phyloP scores from a whole-genome alignment of 2,888 invertebrate genomes.

The Orthonychiurus folsomi region DNA sequence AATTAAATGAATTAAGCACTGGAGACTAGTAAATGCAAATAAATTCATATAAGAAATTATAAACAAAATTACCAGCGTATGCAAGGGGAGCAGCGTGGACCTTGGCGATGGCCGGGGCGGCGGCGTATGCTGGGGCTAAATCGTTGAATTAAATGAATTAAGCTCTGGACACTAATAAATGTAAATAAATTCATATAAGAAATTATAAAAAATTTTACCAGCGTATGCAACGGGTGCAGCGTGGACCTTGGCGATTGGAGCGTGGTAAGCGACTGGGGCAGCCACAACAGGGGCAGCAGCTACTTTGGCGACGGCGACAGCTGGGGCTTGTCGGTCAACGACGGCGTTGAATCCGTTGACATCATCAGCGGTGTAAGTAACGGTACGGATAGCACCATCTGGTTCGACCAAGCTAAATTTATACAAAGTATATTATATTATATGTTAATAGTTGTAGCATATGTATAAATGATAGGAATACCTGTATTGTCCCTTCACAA shows the following conservation, averaged over 20 bases:
- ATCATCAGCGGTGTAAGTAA: conserved; percentile 11
- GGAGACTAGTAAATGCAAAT: too few relatives aligned
- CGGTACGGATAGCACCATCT: conserved; percentile 14
- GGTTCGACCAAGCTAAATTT: conserved; percentile 13
- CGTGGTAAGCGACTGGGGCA: conserved; percentile 12
- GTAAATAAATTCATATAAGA: too few relatives aligned
- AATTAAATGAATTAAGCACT: too few relatives aligned
- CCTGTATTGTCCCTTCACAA: conserved; percentile 14
- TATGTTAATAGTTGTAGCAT: too few relatives aligned
- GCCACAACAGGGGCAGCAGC: neutral
- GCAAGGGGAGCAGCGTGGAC: conserved; percentile 13
- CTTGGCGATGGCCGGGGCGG: conserved; percentile 14
- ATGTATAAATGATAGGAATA: too few relatives aligned
- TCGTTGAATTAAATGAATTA: too few relatives aligned
- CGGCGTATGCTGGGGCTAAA: neutral
- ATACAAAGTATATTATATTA: too few relatives aligned
- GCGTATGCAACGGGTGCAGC: neutral
- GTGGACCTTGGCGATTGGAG: neutral
- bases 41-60: too few relatives aligned
- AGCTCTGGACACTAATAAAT: too few relatives aligned
- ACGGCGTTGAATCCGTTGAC: conserved; percentile 14
- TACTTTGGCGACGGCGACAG: conserved; percentile 7
- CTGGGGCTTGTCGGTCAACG: conserved; percentile 10
- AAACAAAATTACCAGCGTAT: neutral
- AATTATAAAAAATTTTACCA: neutral